phyloP scores from a whole-genome alignment of 2,888 invertebrate genomes.

The Lycaena phlaeas region DNA sequence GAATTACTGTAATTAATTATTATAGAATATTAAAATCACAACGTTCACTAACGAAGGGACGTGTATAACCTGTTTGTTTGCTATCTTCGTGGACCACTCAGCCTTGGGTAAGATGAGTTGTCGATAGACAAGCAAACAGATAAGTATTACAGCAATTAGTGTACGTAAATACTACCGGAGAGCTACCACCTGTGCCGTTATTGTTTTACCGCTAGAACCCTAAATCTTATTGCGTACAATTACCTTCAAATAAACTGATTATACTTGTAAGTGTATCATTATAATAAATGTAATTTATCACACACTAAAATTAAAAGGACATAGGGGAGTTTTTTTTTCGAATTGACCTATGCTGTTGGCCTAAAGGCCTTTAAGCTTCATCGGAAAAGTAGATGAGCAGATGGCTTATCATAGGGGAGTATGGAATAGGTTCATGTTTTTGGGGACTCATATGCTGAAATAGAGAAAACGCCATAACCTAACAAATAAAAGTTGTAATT shows the following conservation, averaged over 20 bases:
- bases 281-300: neutral
- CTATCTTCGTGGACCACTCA: constrained; percentile 19
- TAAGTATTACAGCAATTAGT: constrained; percentile 52
- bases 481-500: no score
- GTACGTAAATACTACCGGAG: constrained; percentile 40
- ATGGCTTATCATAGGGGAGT: no score
- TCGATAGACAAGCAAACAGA: constrained; percentile 43
- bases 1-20: no score
- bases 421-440: no score
- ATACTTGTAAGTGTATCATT: neutral
- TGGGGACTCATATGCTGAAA: no score
- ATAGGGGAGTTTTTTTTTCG: no score
- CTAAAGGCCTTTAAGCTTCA: no score
- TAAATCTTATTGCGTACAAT: neutral
- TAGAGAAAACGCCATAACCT: no score
- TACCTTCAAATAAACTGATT: neutral
- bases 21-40: no score
- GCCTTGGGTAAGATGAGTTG: constrained; percentile 39
- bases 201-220: neutral
- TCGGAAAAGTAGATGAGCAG: no score
- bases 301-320: neutral
- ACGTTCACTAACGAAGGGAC: neutral
- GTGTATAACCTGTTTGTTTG: constrained; percentile 11
- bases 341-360: no score
- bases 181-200: neutral